Conservation (phyloP, 2,888 invertebrate species). For the Metallyticus violacea region DNA sequence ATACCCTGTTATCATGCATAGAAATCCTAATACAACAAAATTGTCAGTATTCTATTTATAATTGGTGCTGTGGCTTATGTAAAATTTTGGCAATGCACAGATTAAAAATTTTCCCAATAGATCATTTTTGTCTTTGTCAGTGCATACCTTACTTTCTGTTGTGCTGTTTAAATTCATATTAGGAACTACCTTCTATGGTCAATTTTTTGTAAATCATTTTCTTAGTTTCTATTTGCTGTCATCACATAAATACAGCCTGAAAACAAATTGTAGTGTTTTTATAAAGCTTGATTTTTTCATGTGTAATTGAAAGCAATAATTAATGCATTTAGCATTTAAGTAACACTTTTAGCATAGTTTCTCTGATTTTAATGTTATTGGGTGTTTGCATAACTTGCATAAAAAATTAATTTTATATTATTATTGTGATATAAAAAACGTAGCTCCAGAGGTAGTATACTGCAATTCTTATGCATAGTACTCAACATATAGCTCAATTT, state of each 20-base stretch:
- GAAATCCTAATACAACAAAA: neutral
- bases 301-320: neutral
- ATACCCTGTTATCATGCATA: constrained; percentile 1
- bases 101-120: neutral
- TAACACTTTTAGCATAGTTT: neutral
- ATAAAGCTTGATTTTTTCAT: neutral
- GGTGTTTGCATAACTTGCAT: neutral
- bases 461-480: neutral
- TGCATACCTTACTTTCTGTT: neutral
- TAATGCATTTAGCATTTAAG: neutral
- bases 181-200: neutral
- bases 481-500: neutral
- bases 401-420: neutral
- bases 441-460: neutral
- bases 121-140: neutral
- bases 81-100: neutral
- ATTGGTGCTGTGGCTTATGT: neutral
- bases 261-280: neutral
- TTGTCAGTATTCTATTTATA: neutral
- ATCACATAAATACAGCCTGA: neutral
- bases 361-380: neutral
- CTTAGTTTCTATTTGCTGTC: neutral
- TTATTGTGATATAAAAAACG: neutral
- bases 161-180: neutral
- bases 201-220: neutral